Conservation (phyloP, 2,888 invertebrate species). For the Watsonalla cultraria region DNA sequence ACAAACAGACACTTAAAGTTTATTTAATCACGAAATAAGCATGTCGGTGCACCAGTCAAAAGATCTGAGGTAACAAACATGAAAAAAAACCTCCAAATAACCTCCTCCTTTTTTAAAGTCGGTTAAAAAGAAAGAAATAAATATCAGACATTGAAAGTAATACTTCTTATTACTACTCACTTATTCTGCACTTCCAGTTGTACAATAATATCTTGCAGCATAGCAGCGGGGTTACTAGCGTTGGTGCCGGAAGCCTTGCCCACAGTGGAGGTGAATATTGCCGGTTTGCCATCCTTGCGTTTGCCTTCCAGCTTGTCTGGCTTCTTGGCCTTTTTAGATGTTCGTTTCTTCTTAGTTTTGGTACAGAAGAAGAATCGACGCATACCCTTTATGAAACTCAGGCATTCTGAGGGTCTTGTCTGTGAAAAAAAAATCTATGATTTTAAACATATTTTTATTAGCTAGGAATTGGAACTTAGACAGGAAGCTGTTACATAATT, state of each 20-base stretch:
- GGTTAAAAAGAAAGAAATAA: too few relatives aligned
- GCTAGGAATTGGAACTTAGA: too few relatives aligned
- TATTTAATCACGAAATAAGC: too few relatives aligned
- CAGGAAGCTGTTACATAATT: too few relatives aligned
- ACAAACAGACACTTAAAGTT: too few relatives aligned
- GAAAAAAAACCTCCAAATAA: too few relatives aligned
- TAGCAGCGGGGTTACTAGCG: slow-evolving; percentile 75
- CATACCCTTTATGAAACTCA: slow-evolving; percentile 66
- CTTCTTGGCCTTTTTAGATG: slow-evolving; percentile 37
- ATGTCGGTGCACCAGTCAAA: too few relatives aligned
- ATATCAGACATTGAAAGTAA: background rate
- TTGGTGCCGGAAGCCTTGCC: slow-evolving; percentile 64
- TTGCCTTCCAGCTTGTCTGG: slow-evolving; percentile 28
- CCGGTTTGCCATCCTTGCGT: slow-evolving; percentile 42
- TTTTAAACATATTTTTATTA: too few relatives aligned
- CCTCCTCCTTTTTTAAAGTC: too few relatives aligned
- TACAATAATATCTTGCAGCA: slow-evolving; percentile 84
- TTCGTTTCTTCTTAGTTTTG: slow-evolving; percentile 56
- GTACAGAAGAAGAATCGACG: slow-evolving; percentile 71
- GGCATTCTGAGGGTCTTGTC: slow-evolving; percentile 60
- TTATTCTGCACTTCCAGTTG: slow-evolving; percentile 84
- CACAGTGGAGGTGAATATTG: slow-evolving; percentile 67
- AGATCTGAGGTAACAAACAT: too few relatives aligned
- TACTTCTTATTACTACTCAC: slow-evolving; percentile 32
- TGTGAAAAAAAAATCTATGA: slow-evolving; percentile 27